These are phyloP conservation scores for Trachymyrmex septentrionalis DNA, from an alignment of 1,140 invertebrate species.

Conservation along the genomic window DNA sequence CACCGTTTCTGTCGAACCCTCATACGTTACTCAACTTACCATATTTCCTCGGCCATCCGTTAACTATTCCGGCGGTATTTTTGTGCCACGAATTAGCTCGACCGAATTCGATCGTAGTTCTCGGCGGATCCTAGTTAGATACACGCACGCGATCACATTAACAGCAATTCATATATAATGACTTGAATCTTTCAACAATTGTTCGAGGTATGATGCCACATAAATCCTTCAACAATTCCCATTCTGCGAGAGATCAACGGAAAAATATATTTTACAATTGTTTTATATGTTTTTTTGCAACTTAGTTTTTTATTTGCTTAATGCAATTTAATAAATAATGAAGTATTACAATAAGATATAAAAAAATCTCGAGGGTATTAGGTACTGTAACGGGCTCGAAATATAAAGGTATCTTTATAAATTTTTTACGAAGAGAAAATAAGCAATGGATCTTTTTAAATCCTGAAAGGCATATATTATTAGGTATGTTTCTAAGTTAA, in stretches of 20 bases:
- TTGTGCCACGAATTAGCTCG: slow-evolving; percentile 40
- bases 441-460: too few species aligned
- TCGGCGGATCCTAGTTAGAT: slow-evolving; percentile 60
- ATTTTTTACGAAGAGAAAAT: background rate
- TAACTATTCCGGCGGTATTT: slow-evolving; percentile 38
- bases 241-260: background rate
- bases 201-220: background rate
- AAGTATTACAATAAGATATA: background rate
- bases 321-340: background rate
- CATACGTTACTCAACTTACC: slow-evolving; percentile 41
- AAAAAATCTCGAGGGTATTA: background rate
- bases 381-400: too few species aligned
- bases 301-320: background rate
- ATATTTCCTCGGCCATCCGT: slow-evolving; percentile 17
- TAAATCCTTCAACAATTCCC: background rate
- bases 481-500: too few species aligned
- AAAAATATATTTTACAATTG: background rate
- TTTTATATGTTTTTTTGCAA: background rate
- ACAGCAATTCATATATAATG: slow-evolving; percentile 39
- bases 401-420: background rate
- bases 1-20: background rate
- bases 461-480: too few species aligned
- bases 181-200: background rate
- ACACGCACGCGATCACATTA: slow-evolving; percentile 48
- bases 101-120: slow-evolving; percentile 59